A percentile compares a stretch with the other conserved stretches of the same genome.
Evolutionary conservation across 2,888 invertebrate genomes (phyloP).

Genomic region (Hypena proboscidalis): DNA sequence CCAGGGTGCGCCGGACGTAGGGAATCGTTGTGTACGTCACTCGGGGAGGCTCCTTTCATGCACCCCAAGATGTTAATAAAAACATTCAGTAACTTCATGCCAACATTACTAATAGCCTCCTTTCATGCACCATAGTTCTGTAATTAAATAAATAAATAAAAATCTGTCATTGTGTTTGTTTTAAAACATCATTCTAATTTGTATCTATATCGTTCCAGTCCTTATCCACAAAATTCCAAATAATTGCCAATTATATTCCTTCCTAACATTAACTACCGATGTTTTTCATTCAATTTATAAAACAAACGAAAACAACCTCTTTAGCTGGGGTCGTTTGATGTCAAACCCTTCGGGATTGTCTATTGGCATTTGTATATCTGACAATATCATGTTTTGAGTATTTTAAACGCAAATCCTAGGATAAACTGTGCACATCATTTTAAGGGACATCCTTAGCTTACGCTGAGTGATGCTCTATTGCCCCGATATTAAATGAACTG

Average conservation of each 20-base stretch:
- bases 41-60: too few relatives aligned
- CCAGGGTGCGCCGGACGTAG: too few relatives aligned
- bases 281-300: conserved; percentile 2
- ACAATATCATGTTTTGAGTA: conserved; percentile 32
- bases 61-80: too few relatives aligned
- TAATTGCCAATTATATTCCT: conserved; percentile 10
- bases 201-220: too few relatives aligned
- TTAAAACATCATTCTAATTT: too few relatives aligned
- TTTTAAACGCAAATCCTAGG: conserved; percentile 34
- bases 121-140: too few relatives aligned
- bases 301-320: background rate
- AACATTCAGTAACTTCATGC: too few relatives aligned
- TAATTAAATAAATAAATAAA: too few relatives aligned
- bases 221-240: background rate
- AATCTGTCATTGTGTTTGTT: too few relatives aligned
- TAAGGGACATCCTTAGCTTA: conserved; percentile 21
- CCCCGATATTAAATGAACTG: background rate
- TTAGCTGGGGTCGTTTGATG: conserved; percentile 19
- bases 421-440: conserved; percentile 25
- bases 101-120: too few relatives aligned
- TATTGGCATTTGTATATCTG: conserved; percentile 25
- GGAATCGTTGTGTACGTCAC: too few relatives aligned
- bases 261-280: background rate
- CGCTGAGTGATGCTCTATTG: conserved; percentile 8
- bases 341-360: conserved; percentile 14